Percentiles rank a stretch among this genome's conserved stretches.
These are phyloP conservation scores for Lepilemur ruficaudatus DNA, from an alignment of 2,797 vertebrate species.

Conservation along the genomic window DNA sequence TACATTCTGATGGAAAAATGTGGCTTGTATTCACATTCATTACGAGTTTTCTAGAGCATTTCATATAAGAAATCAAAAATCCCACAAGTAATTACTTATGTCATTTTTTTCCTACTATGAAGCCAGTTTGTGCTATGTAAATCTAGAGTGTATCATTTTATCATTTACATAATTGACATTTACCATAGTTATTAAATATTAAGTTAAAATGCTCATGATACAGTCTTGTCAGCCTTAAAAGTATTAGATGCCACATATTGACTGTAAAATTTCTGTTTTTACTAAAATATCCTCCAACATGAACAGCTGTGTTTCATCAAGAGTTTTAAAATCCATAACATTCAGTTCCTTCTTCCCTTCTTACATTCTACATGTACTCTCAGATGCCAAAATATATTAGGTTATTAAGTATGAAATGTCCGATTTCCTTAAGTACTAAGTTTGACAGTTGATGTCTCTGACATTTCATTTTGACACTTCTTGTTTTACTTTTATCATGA, in stretches of 20 bases:
- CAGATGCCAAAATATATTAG: neutral
- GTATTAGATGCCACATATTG: conserved; percentile 1
- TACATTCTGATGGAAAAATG: neutral
- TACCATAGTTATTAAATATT: conserved; percentile 38
- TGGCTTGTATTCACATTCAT: neutral
- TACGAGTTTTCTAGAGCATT: neutral
- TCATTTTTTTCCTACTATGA: neutral
- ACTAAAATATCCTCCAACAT: conserved; percentile 38
- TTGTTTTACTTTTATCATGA: too few relatives aligned
- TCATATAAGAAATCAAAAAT: neutral
- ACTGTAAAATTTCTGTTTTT: conserved; percentile 43
- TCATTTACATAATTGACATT: conserved; percentile 32
- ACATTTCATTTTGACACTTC: too few relatives aligned
- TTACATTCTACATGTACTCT: neutral
- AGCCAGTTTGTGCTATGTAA: neutral
- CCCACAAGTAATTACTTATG: neutral
- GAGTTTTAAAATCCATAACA: conserved; percentile 37
- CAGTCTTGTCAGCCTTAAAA: neutral
- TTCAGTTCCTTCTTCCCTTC: neutral
- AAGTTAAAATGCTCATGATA: neutral
- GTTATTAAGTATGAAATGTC: too few relatives aligned
- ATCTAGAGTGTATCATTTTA: neutral
- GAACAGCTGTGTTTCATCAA: conserved; percentile 52
- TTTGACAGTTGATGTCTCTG: too few relatives aligned
- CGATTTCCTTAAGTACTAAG: too few relatives aligned